A percentile compares a stretch with the other conserved stretches of the same genome.
phyloP scores from a whole-genome alignment of 2,797 vertebrate species.

The Strix occidentalis region DNA sequence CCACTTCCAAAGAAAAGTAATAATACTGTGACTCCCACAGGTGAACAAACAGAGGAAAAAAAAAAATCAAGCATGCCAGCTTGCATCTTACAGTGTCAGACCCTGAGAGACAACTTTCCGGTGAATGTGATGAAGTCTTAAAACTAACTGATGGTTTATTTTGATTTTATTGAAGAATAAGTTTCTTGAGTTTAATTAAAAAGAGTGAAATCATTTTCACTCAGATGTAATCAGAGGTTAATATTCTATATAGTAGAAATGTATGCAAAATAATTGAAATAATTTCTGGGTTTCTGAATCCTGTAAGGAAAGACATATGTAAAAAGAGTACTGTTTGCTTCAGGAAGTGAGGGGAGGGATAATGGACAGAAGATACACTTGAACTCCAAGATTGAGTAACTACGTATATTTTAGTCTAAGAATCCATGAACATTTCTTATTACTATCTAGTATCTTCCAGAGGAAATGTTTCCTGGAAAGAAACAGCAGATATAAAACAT shows the following conservation, averaged over 20 bases:
- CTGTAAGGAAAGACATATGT: neutral
- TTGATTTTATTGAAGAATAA: neutral
- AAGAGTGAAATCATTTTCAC: neutral
- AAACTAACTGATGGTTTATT: neutral
- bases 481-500: neutral
- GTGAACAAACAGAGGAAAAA: neutral
- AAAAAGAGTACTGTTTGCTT: neutral
- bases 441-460: neutral
- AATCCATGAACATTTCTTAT: conserved; percentile 14
- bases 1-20: conserved; percentile 38
- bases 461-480: neutral
- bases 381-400: neutral
- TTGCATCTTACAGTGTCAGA: neutral
- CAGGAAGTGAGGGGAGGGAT: neutral
- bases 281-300: neutral
- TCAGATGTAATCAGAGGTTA: neutral
- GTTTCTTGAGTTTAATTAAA: neutral
- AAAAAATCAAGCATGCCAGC: neutral
- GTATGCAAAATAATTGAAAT: neutral
- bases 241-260: neutral
- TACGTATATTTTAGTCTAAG: neutral
- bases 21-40: conserved; percentile 28
- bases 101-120: neutral
- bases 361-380: neutral
- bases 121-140: neutral